Conservation (phyloP, 2,888 invertebrate genomes). For the Drosophila kuntzei region DNA sequence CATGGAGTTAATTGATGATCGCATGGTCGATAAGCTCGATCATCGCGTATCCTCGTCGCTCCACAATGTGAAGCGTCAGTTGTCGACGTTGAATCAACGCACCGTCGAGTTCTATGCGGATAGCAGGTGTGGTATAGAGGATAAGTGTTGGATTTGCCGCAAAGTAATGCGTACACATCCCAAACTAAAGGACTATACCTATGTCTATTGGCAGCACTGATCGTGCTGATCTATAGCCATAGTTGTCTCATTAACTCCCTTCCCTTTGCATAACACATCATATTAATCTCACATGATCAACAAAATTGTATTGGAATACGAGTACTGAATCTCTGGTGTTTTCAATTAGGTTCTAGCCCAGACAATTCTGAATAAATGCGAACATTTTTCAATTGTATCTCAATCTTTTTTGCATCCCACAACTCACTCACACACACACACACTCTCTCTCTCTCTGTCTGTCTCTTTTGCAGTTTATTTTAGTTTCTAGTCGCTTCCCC, state of each 20-base stretch:
- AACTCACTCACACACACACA: constrained; percentile 5
- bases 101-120: constrained; percentile 85
- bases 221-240: not conserved
- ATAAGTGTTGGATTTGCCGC: constrained; percentile 85
- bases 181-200: constrained; percentile 83
- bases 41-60: constrained; percentile 85
- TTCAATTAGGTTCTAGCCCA: constrained; percentile 37
- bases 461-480: constrained; percentile 52
- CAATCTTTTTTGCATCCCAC: constrained; percentile 27
- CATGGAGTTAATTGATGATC: constrained; percentile 84
- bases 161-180: constrained; percentile 84
- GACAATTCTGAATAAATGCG: constrained; percentile 69
- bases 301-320: not conserved
- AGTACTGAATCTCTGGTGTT: not conserved
- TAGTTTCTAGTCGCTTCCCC: constrained; percentile 39
- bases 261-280: constrained; percentile 12
- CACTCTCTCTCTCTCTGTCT: constrained; percentile 2
- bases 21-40: constrained; percentile 85
- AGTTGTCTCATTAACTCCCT: not conserved
- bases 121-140: constrained; percentile 85
- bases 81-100: constrained; percentile 83
- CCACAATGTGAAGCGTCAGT: constrained; percentile 84
- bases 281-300: constrained; percentile 1
- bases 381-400: constrained; percentile 58
- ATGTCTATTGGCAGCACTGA: constrained; percentile 76